Evolutionary conservation across 2,888 invertebrate genomes (phyloP), one percentile per base, ranked within the genome.

Genomic region (Boloria euphrosyne): DNA sequence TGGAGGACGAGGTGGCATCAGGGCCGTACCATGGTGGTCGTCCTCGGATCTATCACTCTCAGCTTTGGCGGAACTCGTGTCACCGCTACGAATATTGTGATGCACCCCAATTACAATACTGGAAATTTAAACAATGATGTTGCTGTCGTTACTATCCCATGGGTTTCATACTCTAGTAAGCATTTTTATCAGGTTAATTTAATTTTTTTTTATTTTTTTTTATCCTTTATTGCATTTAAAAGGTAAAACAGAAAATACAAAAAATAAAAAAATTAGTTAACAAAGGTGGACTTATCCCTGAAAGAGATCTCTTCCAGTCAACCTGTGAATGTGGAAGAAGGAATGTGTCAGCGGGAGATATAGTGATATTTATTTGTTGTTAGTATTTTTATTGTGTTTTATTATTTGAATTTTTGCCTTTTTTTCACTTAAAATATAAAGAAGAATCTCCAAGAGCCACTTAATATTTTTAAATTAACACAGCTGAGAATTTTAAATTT

Each of bases 1-100:
- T 83, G 84, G 85, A 71, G 71, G 52, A 76, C 81, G 68, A 73
- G 78, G 4, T 65, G 72, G 38, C 71, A 62, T 62, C 79, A 79
- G 57, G 86, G 83, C 22, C 73, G 76, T 13, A 65, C 0, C 81
- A 81, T 4, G 70, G 62, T 67, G 13, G 71, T 79, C n/a, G 80
- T 81, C 16, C 74, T 77, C 22, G 79, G 75, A 55, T 78, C 80
- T 49, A 27, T 61, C 2, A 62, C 57, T 0, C 74, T 79, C 27
- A 78, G 76, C 73, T 64, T 62, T 43, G 80, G 80, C 10, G 80
- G 79, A 3, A 71, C 69, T 52, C 73, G 80, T 4, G 73, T 80
- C 63, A 69, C 57, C 62, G 80, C 80, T 50, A 66, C 59, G 52
- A 60, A 68, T n/a, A 73, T 80, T 0, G 64, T 44, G 58, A 58